Conservation (phyloP, 2,113 vertebrate genomes). For the Ranitomeya imitator region DNA sequence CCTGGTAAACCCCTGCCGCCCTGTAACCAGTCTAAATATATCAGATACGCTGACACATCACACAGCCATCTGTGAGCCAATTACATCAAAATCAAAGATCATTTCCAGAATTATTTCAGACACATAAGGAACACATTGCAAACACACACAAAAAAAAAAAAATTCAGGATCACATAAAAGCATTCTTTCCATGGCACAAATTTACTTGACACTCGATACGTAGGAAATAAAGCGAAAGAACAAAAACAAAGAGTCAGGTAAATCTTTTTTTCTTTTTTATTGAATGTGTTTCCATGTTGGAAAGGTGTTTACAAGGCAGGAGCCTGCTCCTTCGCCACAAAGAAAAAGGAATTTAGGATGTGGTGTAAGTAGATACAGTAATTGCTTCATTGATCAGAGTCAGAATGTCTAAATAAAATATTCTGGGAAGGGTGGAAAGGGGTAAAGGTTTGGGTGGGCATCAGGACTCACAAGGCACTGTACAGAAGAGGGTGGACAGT, state of each 20-base stretch:
- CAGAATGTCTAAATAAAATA: constrained; percentile 8
- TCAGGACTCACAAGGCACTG: constrained; percentile 6
- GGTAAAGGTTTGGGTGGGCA: background rate
- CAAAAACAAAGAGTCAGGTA: constrained; percentile 31
- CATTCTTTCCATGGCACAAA: constrained; percentile 26
- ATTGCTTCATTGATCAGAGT: constrained; percentile 16
- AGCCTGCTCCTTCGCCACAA: constrained; percentile 55
- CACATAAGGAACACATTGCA: constrained; percentile 28
- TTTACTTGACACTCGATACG: constrained; percentile 6
- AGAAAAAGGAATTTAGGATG: constrained; percentile 21
- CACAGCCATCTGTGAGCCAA: constrained; percentile 40
- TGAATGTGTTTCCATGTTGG: constrained; percentile 54
- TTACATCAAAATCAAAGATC: constrained; percentile 29
- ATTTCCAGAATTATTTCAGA: constrained; percentile 34
- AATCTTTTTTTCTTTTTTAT: constrained; percentile 33
- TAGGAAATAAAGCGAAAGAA: background rate
- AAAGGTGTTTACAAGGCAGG: constrained; percentile 54
- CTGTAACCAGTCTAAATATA: background rate
- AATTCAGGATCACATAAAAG: constrained; percentile 22
- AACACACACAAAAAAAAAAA: background rate
- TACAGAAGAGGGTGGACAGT: background rate
- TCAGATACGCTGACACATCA: constrained; percentile 40
- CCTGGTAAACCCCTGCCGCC: background rate
- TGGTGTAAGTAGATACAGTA: constrained; percentile 28
- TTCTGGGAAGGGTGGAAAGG: background rate